Evolutionary conservation across 1,140 invertebrate genomes (phyloP).

Genomic region (Drosophila fuyamai): DNA sequence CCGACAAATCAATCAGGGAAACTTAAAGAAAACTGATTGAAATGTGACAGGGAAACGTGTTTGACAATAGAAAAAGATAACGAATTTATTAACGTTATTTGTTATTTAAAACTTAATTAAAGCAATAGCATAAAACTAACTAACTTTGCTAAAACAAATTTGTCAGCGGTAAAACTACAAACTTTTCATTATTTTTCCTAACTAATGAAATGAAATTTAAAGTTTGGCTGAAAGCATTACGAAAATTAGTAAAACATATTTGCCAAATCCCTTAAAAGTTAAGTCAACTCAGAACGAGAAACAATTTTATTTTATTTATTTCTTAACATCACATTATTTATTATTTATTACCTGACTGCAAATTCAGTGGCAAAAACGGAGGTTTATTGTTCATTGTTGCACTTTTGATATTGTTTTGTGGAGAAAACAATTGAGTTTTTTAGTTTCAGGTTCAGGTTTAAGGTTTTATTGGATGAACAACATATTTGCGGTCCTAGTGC

Average conservation of each 20-base stretch:
- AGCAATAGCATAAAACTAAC: no score
- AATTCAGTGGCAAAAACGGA: neutral
- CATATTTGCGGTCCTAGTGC: neutral
- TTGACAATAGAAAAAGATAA: neutral
- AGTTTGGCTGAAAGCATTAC: no score
- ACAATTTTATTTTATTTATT: neutral
- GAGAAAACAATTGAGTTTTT: neutral
- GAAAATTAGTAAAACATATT: no score
- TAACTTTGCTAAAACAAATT: no score
- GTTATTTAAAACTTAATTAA: neutral
- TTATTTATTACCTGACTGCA: neutral
- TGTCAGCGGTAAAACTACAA: no score
- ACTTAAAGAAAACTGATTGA: constrained; percentile 13
- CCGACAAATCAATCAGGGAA: constrained; percentile 43
- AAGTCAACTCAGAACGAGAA: neutral
- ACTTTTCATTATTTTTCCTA: no score
- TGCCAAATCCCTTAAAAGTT: neutral
- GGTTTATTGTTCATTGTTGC: neutral
- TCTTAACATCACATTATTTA: neutral
- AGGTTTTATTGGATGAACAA: constrained; percentile 1
- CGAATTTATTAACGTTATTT: neutral
- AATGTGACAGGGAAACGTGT: neutral
- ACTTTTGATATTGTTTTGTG: neutral
- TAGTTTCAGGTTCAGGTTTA: neutral
- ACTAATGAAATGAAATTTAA: no score